Percentiles rank a stretch among this genome's conserved stretches.
Evolutionary conservation across 2,113 vertebrate species (phyloP).

Genomic region (Scolopax mira): DNA sequence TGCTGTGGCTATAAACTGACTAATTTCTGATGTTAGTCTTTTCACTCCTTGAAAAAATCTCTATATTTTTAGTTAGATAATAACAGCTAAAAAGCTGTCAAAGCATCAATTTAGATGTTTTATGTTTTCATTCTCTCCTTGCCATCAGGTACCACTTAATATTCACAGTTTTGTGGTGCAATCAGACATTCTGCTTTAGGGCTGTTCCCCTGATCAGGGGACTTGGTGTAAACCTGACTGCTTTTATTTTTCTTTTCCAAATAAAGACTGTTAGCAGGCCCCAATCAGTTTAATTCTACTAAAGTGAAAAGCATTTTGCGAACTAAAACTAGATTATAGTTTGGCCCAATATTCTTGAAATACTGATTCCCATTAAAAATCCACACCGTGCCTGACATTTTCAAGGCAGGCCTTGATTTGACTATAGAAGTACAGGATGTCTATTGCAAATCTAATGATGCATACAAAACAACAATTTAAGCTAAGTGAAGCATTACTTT

Average conservation of each 20-base stretch:
- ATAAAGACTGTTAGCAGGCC: neutral
- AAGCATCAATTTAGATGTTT: neutral
- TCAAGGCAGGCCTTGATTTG: neutral
- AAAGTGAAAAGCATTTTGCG: neutral
- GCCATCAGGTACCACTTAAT: neutral
- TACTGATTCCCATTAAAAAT: neutral
- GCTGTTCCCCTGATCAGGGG: neutral
- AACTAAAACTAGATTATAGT: neutral
- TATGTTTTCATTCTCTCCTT: neutral
- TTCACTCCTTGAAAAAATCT: neutral
- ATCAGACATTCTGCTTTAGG: neutral
- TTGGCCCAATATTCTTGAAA: neutral
- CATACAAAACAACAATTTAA: constrained; percentile 6
- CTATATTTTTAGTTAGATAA: neutral
- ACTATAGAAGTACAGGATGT: neutral
- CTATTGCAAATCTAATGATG: neutral
- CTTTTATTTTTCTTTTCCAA: neutral
- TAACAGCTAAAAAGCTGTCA: neutral
- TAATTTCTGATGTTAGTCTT: neutral
- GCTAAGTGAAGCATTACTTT: neutral
- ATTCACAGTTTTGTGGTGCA: neutral
- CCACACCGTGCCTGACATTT: neutral
- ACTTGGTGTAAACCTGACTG: neutral
- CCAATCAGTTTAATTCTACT: neutral
- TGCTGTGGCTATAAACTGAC: neutral